Evolutionary conservation across 2,888 invertebrate genomes (phyloP).

Genomic region (Lepidonotus clava): DNA sequence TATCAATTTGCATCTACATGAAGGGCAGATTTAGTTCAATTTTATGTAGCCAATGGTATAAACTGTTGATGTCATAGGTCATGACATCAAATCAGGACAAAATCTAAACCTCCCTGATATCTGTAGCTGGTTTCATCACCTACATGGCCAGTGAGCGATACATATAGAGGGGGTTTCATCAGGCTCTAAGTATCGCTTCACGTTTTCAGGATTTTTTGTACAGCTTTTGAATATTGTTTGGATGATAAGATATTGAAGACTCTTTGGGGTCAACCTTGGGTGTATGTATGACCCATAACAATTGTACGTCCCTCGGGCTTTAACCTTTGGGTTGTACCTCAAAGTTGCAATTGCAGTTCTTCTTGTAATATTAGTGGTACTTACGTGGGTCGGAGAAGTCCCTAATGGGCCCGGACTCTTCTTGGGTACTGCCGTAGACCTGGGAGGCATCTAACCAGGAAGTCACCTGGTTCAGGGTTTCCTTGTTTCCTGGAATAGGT

Average conservation of each 20-base stretch:
- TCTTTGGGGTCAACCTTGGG: too few species aligned
- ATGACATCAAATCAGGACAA: too few species aligned
- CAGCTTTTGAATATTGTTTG: too few species aligned
- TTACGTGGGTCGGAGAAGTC: conserved; percentile 37
- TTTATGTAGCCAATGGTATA: too few species aligned
- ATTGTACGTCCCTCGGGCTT: too few species aligned
- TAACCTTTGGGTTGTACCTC: background rate
- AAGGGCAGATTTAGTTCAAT: too few species aligned
- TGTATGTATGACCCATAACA: too few species aligned
- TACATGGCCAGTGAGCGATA: too few species aligned
- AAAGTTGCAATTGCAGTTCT: background rate
- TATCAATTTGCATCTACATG: too few species aligned
- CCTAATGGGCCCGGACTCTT: conserved; percentile 59
- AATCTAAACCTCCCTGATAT: too few species aligned
- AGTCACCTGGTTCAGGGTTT: conserved; percentile 89
- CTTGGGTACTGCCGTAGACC: conserved; percentile 64
- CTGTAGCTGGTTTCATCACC: background rate
- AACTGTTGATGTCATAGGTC: too few species aligned
- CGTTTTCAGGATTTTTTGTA: background rate
- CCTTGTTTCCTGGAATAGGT: conserved; percentile 84
- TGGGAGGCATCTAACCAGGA: conserved; percentile 90
- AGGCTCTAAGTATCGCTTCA: background rate
- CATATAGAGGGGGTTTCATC: background rate
- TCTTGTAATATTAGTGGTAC: background rate
- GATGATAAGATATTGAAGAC: too few species aligned